A percentile compares a stretch with the other conserved stretches of the same genome.
Evolutionary conservation across 2,888 invertebrate species (phyloP).

Genomic region (Schizotus pectinicornis): DNA sequence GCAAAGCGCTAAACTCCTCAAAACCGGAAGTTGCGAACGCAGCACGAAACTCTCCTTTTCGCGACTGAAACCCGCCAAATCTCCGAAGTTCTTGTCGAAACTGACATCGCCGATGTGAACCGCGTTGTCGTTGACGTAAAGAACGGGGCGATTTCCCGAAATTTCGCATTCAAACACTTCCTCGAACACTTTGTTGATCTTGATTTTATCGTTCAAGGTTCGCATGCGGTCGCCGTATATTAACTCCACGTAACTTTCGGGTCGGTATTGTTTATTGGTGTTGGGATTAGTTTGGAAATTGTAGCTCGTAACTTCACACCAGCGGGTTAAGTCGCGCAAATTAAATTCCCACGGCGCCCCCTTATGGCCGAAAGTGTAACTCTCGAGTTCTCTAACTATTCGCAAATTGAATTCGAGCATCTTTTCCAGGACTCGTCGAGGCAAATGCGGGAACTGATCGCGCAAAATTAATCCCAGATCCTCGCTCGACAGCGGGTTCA

Average conservation of each 20-base stretch:
- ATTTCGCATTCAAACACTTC: constrained; percentile 61
- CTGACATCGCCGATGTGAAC: constrained; percentile 73
- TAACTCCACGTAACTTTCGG: constrained; percentile 71
- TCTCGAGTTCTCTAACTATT: constrained; percentile 69
- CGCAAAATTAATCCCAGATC: constrained; percentile 73
- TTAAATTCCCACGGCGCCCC: constrained; percentile 98
- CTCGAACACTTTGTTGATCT: constrained; percentile 64
- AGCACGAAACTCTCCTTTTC: constrained; percentile 58
- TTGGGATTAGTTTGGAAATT: constrained; percentile 46
- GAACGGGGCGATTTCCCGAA: constrained; percentile 64
- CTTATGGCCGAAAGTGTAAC: constrained; percentile 73
- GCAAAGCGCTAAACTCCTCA: constrained; percentile 85
- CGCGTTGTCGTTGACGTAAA: constrained; percentile 65
- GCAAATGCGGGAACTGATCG: constrained; percentile 69
- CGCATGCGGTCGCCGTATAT: constrained; percentile 90
- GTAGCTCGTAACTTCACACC: constrained; percentile 79
- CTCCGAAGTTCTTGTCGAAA: constrained; percentile 47
- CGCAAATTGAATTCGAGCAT: constrained; percentile 82
- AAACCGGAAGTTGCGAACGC: constrained; percentile 66
- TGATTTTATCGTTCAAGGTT: constrained; percentile 74
- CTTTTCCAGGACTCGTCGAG: constrained; percentile 65
- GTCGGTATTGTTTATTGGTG: constrained; percentile 46
- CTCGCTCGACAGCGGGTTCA: constrained; percentile 67
- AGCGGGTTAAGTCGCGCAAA: constrained; percentile 90
- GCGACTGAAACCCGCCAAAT: constrained; percentile 47